These are phyloP conservation scores for Apeltes quadracus DNA, from an alignment of 2,113 vertebrate species.

Conservation along the genomic window DNA sequence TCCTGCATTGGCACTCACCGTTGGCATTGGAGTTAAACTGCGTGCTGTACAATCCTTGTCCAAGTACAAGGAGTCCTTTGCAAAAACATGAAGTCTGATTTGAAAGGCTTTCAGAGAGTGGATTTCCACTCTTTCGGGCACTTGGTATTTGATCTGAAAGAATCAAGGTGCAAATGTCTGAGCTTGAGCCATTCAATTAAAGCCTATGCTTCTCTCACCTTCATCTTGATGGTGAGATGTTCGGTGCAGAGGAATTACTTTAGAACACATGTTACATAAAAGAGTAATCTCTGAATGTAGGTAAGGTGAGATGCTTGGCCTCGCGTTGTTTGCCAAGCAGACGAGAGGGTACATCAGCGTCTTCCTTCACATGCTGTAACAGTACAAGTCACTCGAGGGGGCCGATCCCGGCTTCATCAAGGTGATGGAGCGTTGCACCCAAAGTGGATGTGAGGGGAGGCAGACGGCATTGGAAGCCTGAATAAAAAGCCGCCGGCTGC, in stretches of 20 bases:
- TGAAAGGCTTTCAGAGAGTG: constrained; percentile 20
- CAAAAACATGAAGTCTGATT: constrained; percentile 30
- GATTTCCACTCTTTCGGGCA: constrained; percentile 25
- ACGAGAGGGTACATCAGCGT: constrained; percentile 5
- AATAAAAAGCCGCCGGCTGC: constrained; percentile 72
- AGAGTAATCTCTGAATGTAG: constrained; percentile 28
- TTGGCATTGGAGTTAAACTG: constrained; percentile 15
- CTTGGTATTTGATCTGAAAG: constrained; percentile 34
- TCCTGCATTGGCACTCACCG: constrained; percentile 1
- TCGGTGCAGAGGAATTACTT: constrained; percentile 21
- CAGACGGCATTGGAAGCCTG: constrained; percentile 70
- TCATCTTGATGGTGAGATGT: constrained; percentile 17
- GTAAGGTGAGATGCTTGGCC: constrained; percentile 14
- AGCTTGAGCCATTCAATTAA: constrained; percentile 42
- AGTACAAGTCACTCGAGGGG: constrained; percentile 11
- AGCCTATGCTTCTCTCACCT: constrained; percentile 10
- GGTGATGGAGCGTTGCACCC: constrained; percentile 64
- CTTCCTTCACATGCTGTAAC: constrained; percentile 37
- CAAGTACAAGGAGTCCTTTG: constrained; percentile 31
- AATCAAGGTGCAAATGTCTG: constrained; percentile 25
- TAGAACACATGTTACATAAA: constrained; percentile 47
- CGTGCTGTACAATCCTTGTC: constrained; percentile 15
- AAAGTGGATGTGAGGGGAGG: constrained; percentile 74
- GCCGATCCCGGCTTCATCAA: constrained; percentile 72
- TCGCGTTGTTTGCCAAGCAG: constrained; percentile 24